Conservation (phyloP, 2,797 vertebrate genomes). For the Xiphorhynchus erythropygius region DNA sequence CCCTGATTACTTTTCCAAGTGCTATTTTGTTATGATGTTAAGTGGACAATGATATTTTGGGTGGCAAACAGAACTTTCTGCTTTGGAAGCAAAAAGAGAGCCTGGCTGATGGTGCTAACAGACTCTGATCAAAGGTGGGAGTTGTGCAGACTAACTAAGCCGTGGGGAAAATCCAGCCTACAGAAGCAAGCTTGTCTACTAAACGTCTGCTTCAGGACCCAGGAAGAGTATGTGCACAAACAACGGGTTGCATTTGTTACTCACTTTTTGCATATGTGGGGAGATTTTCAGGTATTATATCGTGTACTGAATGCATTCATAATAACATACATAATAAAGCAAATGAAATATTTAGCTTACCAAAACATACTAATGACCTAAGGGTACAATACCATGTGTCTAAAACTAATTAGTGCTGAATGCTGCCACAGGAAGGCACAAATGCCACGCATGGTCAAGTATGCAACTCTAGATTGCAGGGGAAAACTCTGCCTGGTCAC, state of each 20-base stretch:
- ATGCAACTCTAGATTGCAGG: not conserved
- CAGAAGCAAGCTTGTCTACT: not conserved
- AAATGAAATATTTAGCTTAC: not conserved
- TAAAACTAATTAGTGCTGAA: not conserved
- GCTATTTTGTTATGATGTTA: not conserved
- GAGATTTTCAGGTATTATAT: not conserved
- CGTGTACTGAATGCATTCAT: not conserved
- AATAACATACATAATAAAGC: not conserved
- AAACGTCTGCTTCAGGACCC: not conserved
- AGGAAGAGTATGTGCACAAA: not conserved
- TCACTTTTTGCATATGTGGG: not conserved
- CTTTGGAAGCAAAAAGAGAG: not conserved
- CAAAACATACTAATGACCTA: not conserved
- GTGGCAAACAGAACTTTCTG: not conserved
- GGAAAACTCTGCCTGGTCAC: not conserved
- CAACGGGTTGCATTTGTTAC: not conserved
- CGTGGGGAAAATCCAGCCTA: not conserved
- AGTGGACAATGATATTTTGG: not conserved
- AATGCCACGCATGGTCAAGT: not conserved
- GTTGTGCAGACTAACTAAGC: accelerated
- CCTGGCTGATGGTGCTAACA: not conserved
- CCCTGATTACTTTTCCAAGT: not conserved
- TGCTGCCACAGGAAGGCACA: not conserved
- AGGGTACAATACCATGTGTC: not conserved
- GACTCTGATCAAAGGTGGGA: accelerated